These are phyloP conservation scores for Drosophila lacicola DNA, from an alignment of 2,888 invertebrate species.

Conservation along the genomic window DNA sequence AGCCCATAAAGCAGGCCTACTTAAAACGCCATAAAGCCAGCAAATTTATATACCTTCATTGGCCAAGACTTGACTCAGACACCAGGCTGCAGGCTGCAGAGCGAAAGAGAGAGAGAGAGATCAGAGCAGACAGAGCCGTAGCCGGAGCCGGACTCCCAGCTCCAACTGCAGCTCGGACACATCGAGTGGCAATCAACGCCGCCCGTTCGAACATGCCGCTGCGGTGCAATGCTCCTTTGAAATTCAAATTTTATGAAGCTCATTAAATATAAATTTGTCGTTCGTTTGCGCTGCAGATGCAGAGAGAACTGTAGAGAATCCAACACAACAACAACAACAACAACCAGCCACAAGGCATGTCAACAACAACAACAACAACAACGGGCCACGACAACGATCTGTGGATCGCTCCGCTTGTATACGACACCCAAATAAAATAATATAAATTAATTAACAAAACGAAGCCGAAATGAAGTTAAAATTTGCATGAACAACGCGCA, in stretches of 20 bases:
- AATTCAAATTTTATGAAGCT: conserved; percentile 85
- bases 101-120: neutral
- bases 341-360: conserved; percentile 58
- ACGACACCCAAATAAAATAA: conserved; percentile 84
- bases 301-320: conserved; percentile 13
- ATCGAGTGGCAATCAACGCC: conserved; percentile 48
- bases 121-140: neutral
- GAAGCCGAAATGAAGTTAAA: conserved; percentile 80
- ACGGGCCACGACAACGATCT: conserved; percentile 27
- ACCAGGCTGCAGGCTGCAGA: too few species aligned
- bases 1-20: conserved; percentile 78
- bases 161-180: conserved; percentile 16
- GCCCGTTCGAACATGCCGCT: conserved; percentile 65
- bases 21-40: conserved; percentile 82
- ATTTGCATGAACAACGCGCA: conserved; percentile 76
- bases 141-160: neutral
- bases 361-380: conserved; percentile 36
- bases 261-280: conserved; percentile 86
- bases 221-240: conserved; percentile 83
- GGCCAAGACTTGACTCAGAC: conserved; percentile 27
- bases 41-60: conserved; percentile 79
- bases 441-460: conserved; percentile 84
- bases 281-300: conserved; percentile 45
- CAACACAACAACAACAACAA: conserved; percentile 17
- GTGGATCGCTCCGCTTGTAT: conserved; percentile 55